phyloP scores from a whole-genome alignment of 37 sponge, comb jelly and placozoan species.

The Chondrosia reniformis region DNA sequence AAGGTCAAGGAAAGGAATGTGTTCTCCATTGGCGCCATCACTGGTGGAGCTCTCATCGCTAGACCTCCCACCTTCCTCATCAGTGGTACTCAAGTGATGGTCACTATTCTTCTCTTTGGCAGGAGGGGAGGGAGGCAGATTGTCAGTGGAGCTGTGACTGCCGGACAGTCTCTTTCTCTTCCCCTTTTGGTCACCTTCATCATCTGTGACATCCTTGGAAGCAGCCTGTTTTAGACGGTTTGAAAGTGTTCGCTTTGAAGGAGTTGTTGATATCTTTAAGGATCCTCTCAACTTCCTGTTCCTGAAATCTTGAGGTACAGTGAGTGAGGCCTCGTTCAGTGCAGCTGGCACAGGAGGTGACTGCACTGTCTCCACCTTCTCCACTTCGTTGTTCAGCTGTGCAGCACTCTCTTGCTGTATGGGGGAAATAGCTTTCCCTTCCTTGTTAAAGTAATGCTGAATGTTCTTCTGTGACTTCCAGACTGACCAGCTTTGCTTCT shows the following conservation, averaged over 20 bases:
- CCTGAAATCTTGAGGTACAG: background rate
- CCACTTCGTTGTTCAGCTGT: no score
- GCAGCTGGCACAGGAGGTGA: background rate
- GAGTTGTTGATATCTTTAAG: background rate
- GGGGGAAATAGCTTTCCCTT: no score
- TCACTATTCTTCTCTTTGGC: background rate
- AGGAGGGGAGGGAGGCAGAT: background rate
- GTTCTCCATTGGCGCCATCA: background rate
- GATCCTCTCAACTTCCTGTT: background rate
- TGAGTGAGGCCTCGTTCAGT: background rate
- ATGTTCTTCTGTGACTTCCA: no score
- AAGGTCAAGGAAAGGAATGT: constrained; percentile 10
- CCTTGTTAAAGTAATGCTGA: no score
- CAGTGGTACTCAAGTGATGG: background rate
- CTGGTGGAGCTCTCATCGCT: background rate
- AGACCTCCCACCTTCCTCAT: background rate
- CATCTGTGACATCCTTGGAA: background rate
- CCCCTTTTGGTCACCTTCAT: background rate
- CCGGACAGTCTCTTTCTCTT: background rate
- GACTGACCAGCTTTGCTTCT: no score
- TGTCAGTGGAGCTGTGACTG: no score
- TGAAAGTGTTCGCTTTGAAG: no score
- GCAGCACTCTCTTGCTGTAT: no score
- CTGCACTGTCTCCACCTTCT: background rate
- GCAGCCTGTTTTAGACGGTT: background rate